Evolutionary conservation across 2,113 vertebrate genomes (phyloP), one percentile per base, ranked within the genome.

Genomic region (Nothocercus nigrocapillus): DNA sequence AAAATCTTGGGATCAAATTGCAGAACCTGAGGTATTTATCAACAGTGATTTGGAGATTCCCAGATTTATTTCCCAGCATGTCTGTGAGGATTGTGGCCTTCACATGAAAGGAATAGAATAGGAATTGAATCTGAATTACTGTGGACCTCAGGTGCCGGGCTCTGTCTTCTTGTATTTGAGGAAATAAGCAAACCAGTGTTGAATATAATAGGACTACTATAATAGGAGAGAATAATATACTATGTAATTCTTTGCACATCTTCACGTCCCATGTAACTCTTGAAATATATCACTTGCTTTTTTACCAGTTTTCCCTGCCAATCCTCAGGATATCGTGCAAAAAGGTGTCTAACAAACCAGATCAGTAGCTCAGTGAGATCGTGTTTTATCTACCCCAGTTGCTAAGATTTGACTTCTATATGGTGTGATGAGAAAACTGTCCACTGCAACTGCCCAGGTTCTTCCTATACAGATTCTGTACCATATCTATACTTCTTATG

Each of bases 1-100:
- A 93, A 96, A 96, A 94, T 24, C 62, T 72, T n/a, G 77, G 77
- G 69, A 82, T 96, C 77, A 92, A 78, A 67, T 92, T 84, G 51
- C 84, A 75, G 74, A 79, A 88, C 72, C 21, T 84, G 89, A 72
- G 56, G 36, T 66, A 63, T 84, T 92, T 74, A 84, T 7, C 45
- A 63, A 75, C 81, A 84, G 69, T 91, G 61, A 72, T 91, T 28
- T 77, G 82, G 64, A 93, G 61, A 72, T 91, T 28, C 82, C 25
- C n/a, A 44, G 69, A 13, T 89, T 91, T 95, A 64, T 87, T 91
- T 87, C 74, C 62, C 16, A 61, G 51, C 32, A 58, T 87, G 87
- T 89, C 87, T 94, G 47, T 2, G 7, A 89, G 95, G 89, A 87
- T 64, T 89, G 58, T 91, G 77, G 47, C 62, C 32, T 89, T 91